These are phyloP conservation scores for Pachyrhynchus sulphureomaculatus DNA, from an alignment of 1,140 invertebrate species.

Conservation along the genomic window DNA sequence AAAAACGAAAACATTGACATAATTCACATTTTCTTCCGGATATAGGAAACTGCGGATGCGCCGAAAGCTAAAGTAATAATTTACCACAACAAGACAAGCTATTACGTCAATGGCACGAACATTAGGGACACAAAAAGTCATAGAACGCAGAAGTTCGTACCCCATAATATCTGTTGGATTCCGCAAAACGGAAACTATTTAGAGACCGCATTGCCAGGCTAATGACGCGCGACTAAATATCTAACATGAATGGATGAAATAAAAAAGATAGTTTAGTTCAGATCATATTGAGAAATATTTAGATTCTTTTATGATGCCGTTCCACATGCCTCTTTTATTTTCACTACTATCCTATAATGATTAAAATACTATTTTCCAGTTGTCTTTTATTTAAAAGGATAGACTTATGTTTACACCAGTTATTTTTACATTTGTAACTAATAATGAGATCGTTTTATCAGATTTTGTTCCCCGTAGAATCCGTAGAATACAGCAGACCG, in stretches of 20 bases:
- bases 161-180: slow-evolving; percentile 38
- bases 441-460: no score
- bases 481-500: no score
- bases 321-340: no score
- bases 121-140: slow-evolving; percentile 43
- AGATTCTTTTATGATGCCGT: no score
- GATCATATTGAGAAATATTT: no score
- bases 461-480: no score
- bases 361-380: no score
- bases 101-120: slow-evolving; percentile 40
- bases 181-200: slow-evolving; percentile 42
- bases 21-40: slow-evolving; percentile 19
- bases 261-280: not conserved
- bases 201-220: slow-evolving; percentile 36
- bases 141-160: slow-evolving; percentile 43
- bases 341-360: no score
- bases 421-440: no score
- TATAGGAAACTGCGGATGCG: slow-evolving; percentile 19
- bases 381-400: no score
- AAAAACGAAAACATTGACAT: not conserved
- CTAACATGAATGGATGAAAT: slow-evolving; percentile 23
- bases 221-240: slow-evolving; percentile 40
- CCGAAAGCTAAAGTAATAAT: slow-evolving; percentile 26
- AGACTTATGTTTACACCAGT: no score
- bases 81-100: slow-evolving; percentile 40